These are phyloP conservation scores for Drosophila trapezifrons DNA, from an alignment of 1,140 invertebrate species.

Conservation along the genomic window DNA sequence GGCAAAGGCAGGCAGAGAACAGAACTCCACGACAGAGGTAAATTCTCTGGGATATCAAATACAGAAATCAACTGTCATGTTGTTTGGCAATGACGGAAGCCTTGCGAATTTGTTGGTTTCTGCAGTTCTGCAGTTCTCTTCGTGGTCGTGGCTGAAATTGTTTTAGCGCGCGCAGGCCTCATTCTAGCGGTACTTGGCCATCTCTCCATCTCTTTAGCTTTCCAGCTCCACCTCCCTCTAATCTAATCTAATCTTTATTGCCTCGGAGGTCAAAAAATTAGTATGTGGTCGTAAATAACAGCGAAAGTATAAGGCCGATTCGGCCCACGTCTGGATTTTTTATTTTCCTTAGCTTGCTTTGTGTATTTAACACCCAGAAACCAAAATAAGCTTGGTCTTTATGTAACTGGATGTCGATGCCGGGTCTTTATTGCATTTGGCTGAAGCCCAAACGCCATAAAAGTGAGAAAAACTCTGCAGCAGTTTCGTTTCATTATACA, in stretches of 20 bases:
- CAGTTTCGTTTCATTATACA: conserved; percentile 65
- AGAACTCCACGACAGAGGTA: conserved; percentile 46
- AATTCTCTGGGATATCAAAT: conserved; percentile 74
- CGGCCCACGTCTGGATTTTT: conserved; percentile 47
- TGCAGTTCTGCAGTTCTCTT: conserved; percentile 5
- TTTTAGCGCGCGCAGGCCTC: conserved; percentile 51
- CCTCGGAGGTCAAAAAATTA: conserved; percentile 59
- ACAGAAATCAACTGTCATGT: conserved; percentile 82
- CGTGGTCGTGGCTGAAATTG: conserved; percentile 28
- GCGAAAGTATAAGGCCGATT: conserved; percentile 59
- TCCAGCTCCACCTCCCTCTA: conserved; percentile 22
- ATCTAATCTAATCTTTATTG: conserved; percentile 73
- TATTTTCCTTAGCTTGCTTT: conserved; percentile 16
- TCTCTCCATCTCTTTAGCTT: not conserved
- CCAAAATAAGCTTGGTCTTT: conserved; percentile 26
- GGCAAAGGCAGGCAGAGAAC: conserved; percentile 21
- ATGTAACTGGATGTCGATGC: conserved; percentile 46
- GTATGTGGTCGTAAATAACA: conserved; percentile 67
- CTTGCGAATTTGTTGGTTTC: conserved; percentile 60
- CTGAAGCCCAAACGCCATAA: conserved; percentile 36
- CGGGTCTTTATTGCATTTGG: conserved; percentile 51
- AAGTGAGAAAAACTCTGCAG: conserved; percentile 40
- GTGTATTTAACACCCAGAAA: conserved; percentile 49
- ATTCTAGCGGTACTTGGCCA: conserved; percentile 44
- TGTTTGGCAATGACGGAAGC: conserved; percentile 81